Evolutionary conservation across 2,797 vertebrate species (phyloP).

Genomic region (Salmo trutta): DNA sequence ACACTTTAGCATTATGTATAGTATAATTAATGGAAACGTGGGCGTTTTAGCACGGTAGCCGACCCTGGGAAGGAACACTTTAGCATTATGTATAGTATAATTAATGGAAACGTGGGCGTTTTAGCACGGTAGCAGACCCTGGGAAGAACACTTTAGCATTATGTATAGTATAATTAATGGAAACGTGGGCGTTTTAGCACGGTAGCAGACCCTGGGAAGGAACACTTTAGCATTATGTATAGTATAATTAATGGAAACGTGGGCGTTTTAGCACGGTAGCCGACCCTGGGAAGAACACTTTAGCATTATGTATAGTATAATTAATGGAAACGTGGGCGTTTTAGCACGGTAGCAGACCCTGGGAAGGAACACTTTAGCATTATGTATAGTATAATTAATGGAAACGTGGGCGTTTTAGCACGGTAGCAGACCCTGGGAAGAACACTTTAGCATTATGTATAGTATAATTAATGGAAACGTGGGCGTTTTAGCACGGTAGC

Average conservation of each 20-base stretch:
- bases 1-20: background rate
- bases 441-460: background rate
- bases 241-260: too few relatives aligned
- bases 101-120: too few relatives aligned
- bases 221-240: background rate
- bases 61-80: background rate
- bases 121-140: slow-evolving; percentile 16
- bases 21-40: too few relatives aligned
- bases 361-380: too few relatives aligned
- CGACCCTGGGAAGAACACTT: background rate
- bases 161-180: background rate
- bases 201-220: slow-evolving; percentile 1
- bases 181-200: slow-evolving; percentile 25
- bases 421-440: background rate
- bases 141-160: too few relatives aligned
- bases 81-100: background rate
- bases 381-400: background rate
- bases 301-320: background rate
- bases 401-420: slow-evolving; percentile 26
- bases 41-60: slow-evolving; percentile 25
- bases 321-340: too few relatives aligned
- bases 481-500: slow-evolving; percentile 26
- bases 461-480: too few relatives aligned
- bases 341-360: slow-evolving; percentile 16
- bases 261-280: slow-evolving; percentile 26